Percentiles rank a stretch among this genome's conserved stretches.
These are phyloP conservation scores for Nomada lathburiana DNA, from an alignment of 2,888 invertebrate species.

Conservation along the genomic window DNA sequence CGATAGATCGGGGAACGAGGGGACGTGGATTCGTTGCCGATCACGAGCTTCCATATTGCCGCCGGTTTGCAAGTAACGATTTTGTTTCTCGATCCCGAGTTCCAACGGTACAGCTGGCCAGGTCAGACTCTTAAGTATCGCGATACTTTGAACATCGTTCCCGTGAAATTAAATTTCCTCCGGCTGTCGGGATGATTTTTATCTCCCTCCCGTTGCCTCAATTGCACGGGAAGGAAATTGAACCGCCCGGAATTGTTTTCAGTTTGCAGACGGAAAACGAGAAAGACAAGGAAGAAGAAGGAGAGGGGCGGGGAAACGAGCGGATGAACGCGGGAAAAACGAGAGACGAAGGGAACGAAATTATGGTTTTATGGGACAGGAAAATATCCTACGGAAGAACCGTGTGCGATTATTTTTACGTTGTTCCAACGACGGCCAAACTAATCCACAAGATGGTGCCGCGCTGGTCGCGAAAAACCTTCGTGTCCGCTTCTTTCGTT, in stretches of 20 bases:
- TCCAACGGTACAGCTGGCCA: neutral
- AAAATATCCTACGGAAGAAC: constrained; percentile 25
- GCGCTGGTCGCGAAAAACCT: constrained; percentile 18
- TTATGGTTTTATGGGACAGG: constrained; percentile 53
- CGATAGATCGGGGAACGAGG: neutral
- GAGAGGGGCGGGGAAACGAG: neutral
- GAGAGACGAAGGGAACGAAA: constrained; percentile 28
- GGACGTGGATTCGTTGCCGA: neutral
- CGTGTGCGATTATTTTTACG: constrained; percentile 51
- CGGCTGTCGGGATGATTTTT: constrained; percentile 46
- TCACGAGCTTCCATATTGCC: neutral
- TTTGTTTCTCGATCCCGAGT: constrained; percentile 2
- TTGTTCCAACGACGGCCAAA: constrained; percentile 20
- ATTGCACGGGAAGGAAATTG: constrained; percentile 54
- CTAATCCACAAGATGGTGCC: constrained; percentile 55
- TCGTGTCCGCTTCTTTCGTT: constrained; percentile 27
- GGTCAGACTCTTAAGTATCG: constrained; percentile 38
- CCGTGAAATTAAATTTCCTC: constrained; percentile 49
- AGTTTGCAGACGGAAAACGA: constrained; percentile 22
- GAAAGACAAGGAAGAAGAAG: neutral
- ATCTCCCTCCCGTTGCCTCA: constrained; percentile 34
- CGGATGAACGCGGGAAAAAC: neutral
- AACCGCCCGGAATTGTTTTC: constrained; percentile 62
- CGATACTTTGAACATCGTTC: constrained; percentile 48
- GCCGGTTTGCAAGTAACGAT: constrained; percentile 1